These are phyloP conservation scores for Phrynocephalus guinanensis DNA, from an alignment of 2,797 vertebrate genomes.

Conservation along the genomic window DNA sequence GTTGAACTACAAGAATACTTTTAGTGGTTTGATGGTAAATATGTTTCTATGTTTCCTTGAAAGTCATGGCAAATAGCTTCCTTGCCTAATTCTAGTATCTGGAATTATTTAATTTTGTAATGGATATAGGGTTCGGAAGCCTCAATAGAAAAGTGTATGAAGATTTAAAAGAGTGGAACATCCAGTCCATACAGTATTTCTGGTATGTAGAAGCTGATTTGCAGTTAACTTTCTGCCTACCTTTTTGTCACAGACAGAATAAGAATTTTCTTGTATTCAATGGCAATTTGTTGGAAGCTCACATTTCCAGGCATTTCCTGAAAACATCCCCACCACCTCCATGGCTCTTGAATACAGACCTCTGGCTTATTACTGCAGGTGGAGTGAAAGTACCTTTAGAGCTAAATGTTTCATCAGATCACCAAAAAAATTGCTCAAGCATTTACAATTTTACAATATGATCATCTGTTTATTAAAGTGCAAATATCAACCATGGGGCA, in stretches of 20 bases:
- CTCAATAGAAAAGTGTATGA: too few species aligned
- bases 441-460: slow-evolving; percentile 33
- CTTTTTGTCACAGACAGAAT: not conserved
- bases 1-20: not conserved
- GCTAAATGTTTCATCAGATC: not conserved
- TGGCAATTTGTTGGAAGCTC: not conserved
- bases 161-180: not conserved
- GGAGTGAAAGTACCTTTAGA: not conserved
- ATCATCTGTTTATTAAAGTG: slow-evolving; percentile 72
- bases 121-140: not conserved
- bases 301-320: not conserved
- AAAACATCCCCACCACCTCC: not conserved
- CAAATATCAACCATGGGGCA: slow-evolving; percentile 68
- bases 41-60: not conserved
- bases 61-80: not conserved
- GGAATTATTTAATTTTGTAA: not conserved
- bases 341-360: not conserved
- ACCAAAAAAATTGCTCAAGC: not conserved
- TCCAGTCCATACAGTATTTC: not conserved
- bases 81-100: not conserved
- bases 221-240: not conserved
- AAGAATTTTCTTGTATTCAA: not conserved
- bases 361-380: not conserved
- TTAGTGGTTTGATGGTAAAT: not conserved
- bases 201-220: not conserved